Percentiles rank a stretch among this genome's conserved stretches.
Conservation (phyloP, 2,797 vertebrate genomes). For the Loriculus beryllinus region DNA sequence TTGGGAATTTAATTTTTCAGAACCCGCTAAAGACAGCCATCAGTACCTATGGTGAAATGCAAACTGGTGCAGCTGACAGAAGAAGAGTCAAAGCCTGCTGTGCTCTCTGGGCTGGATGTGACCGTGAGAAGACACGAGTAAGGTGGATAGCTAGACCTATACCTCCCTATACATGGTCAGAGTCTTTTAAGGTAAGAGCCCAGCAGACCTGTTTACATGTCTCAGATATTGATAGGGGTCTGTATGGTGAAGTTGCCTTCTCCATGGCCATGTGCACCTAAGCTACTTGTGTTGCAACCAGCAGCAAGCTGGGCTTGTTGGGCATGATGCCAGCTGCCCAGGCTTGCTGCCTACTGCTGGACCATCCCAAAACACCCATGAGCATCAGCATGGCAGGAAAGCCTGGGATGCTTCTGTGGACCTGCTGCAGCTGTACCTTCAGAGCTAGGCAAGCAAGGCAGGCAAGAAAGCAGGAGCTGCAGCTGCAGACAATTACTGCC, state of each 20-base stretch:
- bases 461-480: neutral
- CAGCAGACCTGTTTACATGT: neutral
- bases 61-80: neutral
- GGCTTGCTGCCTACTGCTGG: neutral
- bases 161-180: neutral
- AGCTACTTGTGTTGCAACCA: neutral
- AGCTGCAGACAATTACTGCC: conserved; percentile 68
- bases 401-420: neutral
- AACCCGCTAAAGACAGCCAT: neutral
- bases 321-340: neutral
- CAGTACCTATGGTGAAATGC: neutral
- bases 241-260: neutral
- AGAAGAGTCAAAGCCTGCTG: neutral
- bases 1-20: neutral
- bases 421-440: neutral
- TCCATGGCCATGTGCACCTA: accelerated
- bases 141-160: neutral
- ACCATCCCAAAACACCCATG: accelerated
- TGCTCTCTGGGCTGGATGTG: neutral
- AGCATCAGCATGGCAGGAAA: neutral
- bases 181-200: neutral
- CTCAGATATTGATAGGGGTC: accelerated
- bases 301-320: neutral
- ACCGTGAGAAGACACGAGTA: neutral
- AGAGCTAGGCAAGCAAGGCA: neutral